Evolutionary conservation across 2,888 invertebrate species (phyloP), one percentile per base, ranked within the genome.

Genomic region (Zhengitettix transpicula): DNA sequence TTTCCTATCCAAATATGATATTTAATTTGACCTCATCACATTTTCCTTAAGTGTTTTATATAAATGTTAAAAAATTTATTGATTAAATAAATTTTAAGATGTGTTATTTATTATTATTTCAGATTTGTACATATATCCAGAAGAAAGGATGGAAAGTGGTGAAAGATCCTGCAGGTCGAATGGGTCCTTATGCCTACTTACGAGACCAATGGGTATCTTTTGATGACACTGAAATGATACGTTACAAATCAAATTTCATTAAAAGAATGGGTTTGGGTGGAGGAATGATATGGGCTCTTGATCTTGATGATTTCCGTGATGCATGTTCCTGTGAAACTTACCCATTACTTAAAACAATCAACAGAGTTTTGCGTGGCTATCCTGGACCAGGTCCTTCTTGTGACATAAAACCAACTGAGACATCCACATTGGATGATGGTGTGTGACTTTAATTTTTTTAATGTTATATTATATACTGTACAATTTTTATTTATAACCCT

Each of bases 171-270:
- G 80, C 85, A 58, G 86, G 89, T 55, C 78, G 89, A 28, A 90
- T 93, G 74, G 94, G 93, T 0, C 94, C 94, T 0, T 93, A 91
- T 69, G 90, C 93, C 0, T 86, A 84, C 65, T 74, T 78, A 61
- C 78, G 84, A 40, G 89, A 92, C 70, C 94, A 95, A 68, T 95
- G 94, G 94, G 93, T 93, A 9, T 89, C 91, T 10, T 95, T 91
- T 68, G 95, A 95, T 69, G 94, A 95, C 71, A 81, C 85, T 44
- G 80, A 81, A 44, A 92, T 91, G 82, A 83, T 90, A 17, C 78
- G 83, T 41, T 84, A 88, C 67, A 94, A 94, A 73, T 84, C 90
- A 5, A 84, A 89, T 67, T 91, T 84, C 68, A 82, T 91, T 10
- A 83, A 84, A 62, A 80, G 83, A 1, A 84, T 89, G 78, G 84